Conservation (phyloP, 2,113 vertebrate species). For the Eulacestoma nigropectus region DNA sequence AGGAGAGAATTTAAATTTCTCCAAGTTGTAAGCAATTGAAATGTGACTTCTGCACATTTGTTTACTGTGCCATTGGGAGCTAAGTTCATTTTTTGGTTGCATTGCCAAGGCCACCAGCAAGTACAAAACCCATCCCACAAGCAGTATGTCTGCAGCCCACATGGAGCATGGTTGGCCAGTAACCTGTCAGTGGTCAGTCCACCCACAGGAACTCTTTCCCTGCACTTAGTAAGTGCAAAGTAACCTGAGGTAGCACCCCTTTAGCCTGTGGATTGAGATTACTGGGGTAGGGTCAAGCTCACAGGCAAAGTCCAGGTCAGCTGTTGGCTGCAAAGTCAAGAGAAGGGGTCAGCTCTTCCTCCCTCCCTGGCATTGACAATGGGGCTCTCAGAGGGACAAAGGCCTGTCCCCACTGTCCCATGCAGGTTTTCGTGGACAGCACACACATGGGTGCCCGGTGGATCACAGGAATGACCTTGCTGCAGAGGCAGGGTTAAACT, state of each 20-base stretch:
- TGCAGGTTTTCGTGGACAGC: background rate
- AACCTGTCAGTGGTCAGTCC: background rate
- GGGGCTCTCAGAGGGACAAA: background rate
- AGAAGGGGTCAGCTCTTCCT: background rate
- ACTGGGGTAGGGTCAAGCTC: background rate
- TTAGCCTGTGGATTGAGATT: background rate
- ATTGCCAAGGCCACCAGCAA: background rate
- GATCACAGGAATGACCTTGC: accelerated
- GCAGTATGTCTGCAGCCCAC: background rate
- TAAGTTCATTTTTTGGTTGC: background rate
- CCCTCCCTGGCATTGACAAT: background rate
- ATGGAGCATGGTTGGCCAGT: background rate
- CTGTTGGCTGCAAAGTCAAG: background rate
- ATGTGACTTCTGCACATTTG: background rate
- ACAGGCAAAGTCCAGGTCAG: background rate
- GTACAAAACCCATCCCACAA: background rate
- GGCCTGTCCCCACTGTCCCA: background rate
- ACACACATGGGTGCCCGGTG: accelerated
- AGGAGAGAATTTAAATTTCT: background rate
- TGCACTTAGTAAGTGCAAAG: background rate
- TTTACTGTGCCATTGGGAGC: background rate
- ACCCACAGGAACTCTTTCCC: background rate
- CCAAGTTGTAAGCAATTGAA: background rate
- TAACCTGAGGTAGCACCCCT: background rate
- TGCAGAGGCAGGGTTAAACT: background rate